Conservation (phyloP, 64 coral and sea anemone genomes). For the Pachyseris speciosa region DNA sequence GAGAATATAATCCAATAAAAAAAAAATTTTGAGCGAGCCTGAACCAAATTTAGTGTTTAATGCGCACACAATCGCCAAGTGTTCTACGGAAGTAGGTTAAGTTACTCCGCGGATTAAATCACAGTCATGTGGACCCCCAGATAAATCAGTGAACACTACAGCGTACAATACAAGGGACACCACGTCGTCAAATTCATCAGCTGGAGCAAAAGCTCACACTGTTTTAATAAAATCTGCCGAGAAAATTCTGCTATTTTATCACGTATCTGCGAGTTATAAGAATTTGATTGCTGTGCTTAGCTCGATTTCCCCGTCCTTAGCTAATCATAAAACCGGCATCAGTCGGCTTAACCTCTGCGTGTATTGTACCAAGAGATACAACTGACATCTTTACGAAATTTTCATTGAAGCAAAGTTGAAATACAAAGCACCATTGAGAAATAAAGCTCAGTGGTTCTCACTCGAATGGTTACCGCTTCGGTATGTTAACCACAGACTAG, state of each 20-base stretch:
- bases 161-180: neutral
- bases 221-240: neutral
- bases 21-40: neutral
- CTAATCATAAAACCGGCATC: neutral
- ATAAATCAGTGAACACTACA: slow-evolving; percentile 3
- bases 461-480: neutral
- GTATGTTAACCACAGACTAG: neutral
- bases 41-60: slow-evolving; percentile 7
- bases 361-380: neutral
- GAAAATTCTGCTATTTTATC: neutral
- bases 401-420: neutral
- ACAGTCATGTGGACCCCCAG: neutral
- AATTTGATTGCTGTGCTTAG: slow-evolving; percentile 41
- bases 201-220: neutral
- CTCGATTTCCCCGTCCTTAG: neutral
- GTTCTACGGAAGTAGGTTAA: slow-evolving; percentile 4
- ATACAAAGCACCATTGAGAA: neutral
- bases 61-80: neutral
- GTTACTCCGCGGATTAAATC: neutral
- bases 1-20: slow-evolving; percentile 37
- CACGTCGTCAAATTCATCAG: slow-evolving; percentile 26
- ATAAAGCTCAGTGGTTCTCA: neutral
- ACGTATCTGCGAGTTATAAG: neutral
- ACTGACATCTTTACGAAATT: neutral
- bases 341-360: neutral